Percentiles rank a stretch among this genome's conserved stretches.
These are phyloP conservation scores for Murina feae DNA, from an alignment of 2,113 vertebrate genomes.

Conservation along the genomic window DNA sequence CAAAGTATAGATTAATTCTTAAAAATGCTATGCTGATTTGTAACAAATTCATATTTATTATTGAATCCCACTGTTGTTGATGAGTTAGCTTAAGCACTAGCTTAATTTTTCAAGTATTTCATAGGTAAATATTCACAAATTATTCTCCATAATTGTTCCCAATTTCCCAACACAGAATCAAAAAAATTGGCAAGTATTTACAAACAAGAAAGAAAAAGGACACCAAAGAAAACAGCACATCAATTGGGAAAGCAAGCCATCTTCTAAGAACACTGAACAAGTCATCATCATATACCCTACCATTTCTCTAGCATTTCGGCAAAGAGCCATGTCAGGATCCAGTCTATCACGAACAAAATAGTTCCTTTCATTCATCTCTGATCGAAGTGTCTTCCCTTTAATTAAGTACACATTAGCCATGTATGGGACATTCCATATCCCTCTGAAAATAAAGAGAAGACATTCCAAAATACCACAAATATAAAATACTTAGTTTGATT, in stretches of 20 bases:
- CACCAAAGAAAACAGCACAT: conserved; percentile 58
- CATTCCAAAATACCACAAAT: conserved; percentile 42
- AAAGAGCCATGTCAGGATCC: conserved; percentile 97
- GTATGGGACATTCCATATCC: conserved; percentile 96
- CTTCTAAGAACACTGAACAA: background rate
- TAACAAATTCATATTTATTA: background rate
- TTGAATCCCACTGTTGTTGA: background rate
- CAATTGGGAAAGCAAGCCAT: conserved; percentile 58
- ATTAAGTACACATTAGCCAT: conserved; percentile 96
- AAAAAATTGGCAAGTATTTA: conserved; percentile 86
- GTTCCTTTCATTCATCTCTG: conserved; percentile 93
- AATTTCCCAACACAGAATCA: conserved; percentile 1
- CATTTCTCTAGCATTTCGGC: conserved; percentile 93
- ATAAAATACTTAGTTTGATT: background rate
- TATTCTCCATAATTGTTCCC: background rate
- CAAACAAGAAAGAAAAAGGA: conserved; percentile 64
- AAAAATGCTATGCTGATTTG: background rate
- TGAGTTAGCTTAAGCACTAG: background rate
- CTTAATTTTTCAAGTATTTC: background rate
- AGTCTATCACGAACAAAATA: conserved; percentile 93
- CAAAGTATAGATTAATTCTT: background rate
- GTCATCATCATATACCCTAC: conserved; percentile 79
- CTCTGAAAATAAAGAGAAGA: conserved; percentile 77
- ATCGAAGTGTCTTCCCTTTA: conserved; percentile 88
- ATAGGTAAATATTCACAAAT: background rate